Evolutionary conservation across 2,113 vertebrate species (phyloP).

Genomic region (Bambusicola thoracicus): DNA sequence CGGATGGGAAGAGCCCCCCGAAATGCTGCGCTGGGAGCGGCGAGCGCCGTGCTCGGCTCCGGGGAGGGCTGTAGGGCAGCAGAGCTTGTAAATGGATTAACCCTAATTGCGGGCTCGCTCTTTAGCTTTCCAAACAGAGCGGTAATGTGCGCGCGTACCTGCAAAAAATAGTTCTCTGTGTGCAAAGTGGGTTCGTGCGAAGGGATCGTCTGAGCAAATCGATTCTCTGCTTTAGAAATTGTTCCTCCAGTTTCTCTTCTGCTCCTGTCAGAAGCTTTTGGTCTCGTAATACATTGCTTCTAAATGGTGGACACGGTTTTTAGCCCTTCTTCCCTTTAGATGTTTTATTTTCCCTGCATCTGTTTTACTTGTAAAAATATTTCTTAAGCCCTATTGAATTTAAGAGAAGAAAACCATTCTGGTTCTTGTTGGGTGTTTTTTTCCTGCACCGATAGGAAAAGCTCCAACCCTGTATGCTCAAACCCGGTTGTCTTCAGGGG

Average conservation of each 20-base stretch:
- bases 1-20: background rate
- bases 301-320: background rate
- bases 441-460: background rate
- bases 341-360: conserved; percentile 16
- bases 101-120: background rate
- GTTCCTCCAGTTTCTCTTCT: background rate
- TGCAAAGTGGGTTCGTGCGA: background rate
- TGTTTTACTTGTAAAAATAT: conserved; percentile 24
- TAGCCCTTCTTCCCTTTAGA: background rate
- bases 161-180: background rate
- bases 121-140: background rate
- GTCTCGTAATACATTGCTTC: background rate
- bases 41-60: background rate
- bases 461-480: background rate
- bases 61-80: background rate
- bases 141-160: background rate
- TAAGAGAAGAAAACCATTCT: conserved; percentile 10
- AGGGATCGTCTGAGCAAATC: background rate
- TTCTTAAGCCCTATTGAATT: background rate
- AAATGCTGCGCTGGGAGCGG: background rate
- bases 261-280: background rate
- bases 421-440: background rate
- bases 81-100: background rate
- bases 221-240: background rate
- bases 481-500: conserved; percentile 22